Evolutionary conservation across 2,797 vertebrate species (phyloP).

Genomic region (Xenops minutus): DNA sequence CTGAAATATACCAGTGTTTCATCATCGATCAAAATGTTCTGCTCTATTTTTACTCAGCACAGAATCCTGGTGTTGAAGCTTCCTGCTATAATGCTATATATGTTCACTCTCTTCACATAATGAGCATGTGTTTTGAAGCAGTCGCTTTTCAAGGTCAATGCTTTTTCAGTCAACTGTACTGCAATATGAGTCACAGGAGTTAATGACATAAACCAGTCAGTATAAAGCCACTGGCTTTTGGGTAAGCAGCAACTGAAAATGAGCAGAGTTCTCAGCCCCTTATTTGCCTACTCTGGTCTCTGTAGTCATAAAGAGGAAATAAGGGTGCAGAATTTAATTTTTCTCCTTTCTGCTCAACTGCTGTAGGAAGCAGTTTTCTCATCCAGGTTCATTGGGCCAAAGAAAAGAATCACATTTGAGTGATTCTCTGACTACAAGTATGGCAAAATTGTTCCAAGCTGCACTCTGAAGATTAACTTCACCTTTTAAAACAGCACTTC

Average conservation of each 20-base stretch:
- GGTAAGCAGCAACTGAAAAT: conserved; percentile 4
- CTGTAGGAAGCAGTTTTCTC: background rate
- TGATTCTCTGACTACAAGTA: background rate
- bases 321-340: background rate
- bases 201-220: conserved; percentile 20
- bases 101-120: conserved; percentile 56
- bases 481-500: background rate
- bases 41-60: conserved; percentile 52
- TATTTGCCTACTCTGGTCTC: background rate
- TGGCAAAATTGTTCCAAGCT: background rate
- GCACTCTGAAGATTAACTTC: background rate
- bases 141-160: conserved; percentile 55
- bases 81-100: conserved; percentile 62
- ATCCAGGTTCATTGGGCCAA: background rate
- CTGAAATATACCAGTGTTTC: conserved; percentile 38
- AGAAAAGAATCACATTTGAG: background rate
- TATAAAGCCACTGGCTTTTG: conserved; percentile 25
- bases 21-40: conserved; percentile 38
- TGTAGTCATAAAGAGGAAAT: background rate
- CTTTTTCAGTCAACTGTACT: conserved; percentile 51
- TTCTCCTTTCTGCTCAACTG: background rate
- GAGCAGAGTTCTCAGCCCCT: background rate
- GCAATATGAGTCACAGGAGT: conserved; percentile 52
- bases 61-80: conserved; percentile 55
- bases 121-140: conserved; percentile 50